Percentiles rank a stretch among this genome's conserved stretches.
phyloP scores from a whole-genome alignment of 2,888 invertebrate species.

The Amaurobius ferox region DNA sequence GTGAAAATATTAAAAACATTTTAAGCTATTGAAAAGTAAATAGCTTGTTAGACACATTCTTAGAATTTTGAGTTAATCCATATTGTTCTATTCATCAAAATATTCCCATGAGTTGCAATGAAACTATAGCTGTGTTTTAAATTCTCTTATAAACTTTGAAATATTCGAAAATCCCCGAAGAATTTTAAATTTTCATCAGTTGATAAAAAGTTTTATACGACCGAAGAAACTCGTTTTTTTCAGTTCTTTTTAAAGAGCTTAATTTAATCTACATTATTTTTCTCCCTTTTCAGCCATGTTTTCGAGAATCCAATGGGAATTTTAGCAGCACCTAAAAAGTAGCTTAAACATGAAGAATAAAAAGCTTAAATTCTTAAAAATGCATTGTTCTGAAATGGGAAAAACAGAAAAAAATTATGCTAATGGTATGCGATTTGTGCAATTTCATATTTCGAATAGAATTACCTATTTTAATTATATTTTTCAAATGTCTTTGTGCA shows the following conservation, averaged over 20 bases:
- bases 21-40: too few species aligned
- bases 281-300: neutral
- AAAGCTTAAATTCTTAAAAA: neutral
- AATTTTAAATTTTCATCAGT: conserved; percentile 17
- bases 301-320: neutral
- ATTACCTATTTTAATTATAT: too few species aligned
- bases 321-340: neutral
- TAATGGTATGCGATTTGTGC: too few species aligned
- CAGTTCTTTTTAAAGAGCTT: conserved; percentile 23
- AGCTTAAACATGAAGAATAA: neutral
- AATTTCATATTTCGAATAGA: too few species aligned
- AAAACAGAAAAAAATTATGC: too few species aligned
- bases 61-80: neutral
- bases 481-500: too few species aligned
- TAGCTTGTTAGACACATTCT: too few species aligned
- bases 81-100: neutral
- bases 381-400: too few species aligned
- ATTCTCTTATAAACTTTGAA: conserved; percentile 1
- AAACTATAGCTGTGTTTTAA: neutral
- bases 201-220: conserved; percentile 26
- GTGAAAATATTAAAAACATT: too few species aligned
- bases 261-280: conserved; percentile 10
- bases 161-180: conserved; percentile 17
- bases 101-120: neutral
- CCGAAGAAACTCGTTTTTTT: neutral